A percentile compares a stretch with the other conserved stretches of the same genome.
phyloP scores from a whole-genome alignment of 1,140 invertebrate genomes.

The Potamilus streckersoni region DNA sequence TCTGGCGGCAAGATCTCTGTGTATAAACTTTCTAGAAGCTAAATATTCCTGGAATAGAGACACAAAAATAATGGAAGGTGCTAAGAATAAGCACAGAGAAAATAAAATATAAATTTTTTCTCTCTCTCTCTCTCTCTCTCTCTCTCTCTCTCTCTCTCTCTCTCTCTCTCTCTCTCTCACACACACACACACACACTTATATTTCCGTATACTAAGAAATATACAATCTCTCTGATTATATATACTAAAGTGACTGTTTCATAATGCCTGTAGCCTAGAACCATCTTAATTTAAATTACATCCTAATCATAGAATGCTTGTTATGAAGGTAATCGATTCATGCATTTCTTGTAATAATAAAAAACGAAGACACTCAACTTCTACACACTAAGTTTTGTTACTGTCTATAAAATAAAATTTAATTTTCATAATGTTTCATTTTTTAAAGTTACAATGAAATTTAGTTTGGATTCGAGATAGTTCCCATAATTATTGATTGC shows the following conservation, averaged over 20 bases:
- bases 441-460: no score
- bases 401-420: no score
- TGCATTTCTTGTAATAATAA: no score
- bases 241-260: not conserved
- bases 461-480: no score
- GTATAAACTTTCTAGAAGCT: slow-evolving; percentile 54
- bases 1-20: slow-evolving; percentile 88
- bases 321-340: no score
- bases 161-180: no score
- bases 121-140: not conserved
- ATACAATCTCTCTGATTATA: not conserved
- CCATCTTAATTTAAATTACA: no score
- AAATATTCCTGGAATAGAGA: slow-evolving; percentile 59
- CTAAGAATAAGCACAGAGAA: not conserved
- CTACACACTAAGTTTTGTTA: no score
- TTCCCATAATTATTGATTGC: no score
- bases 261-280: not conserved
- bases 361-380: no score
- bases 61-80: slow-evolving; percentile 1
- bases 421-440: no score
- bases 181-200: not conserved
- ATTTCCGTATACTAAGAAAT: not conserved
- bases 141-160: not conserved
- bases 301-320: no score
- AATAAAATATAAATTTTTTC: not conserved